A percentile compares a stretch with the other conserved stretches of the same genome.
Evolutionary conservation across 2,888 invertebrate species (phyloP).

Genomic region (Nomada fucata): DNA sequence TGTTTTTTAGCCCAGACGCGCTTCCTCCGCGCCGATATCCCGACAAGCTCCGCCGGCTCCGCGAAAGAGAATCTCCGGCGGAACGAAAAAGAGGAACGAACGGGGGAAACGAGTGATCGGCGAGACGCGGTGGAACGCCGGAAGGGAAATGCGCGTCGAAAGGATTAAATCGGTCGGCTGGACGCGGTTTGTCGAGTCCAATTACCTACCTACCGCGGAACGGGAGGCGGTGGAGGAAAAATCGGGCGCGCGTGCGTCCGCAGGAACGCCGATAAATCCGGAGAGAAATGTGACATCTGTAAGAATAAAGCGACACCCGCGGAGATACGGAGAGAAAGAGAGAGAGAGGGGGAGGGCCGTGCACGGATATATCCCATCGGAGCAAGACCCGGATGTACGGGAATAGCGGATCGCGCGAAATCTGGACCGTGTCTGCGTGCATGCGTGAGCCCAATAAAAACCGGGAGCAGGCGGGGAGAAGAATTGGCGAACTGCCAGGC

Average conservation of each 20-base stretch:
- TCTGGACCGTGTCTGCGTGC: conserved; percentile 63
- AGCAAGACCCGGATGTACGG: conserved; percentile 78
- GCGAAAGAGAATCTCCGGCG: no score
- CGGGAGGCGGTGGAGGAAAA: neutral
- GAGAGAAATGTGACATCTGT: conserved; percentile 28
- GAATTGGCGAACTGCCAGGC: conserved; percentile 69
- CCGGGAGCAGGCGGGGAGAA: conserved; percentile 33
- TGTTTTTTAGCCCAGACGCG: conserved; percentile 12
- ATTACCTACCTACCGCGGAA: conserved; percentile 30
- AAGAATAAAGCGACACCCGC: conserved; percentile 30
- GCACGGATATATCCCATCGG: conserved; percentile 56
- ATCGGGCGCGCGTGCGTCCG: conserved; percentile 24
- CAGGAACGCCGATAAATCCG: conserved; percentile 37
- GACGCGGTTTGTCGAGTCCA: conserved; percentile 19
- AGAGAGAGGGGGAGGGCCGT: conserved; percentile 13
- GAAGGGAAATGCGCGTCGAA: neutral
- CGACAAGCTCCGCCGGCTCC: neutral
- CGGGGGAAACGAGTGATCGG: neutral
- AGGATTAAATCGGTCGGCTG: conserved; percentile 12
- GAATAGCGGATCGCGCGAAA: conserved; percentile 75
- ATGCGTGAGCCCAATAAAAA: conserved; percentile 66
- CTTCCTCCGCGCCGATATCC: neutral
- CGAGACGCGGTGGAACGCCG: neutral
- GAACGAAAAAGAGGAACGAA: neutral
- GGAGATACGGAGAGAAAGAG: neutral